Base-by-base conservation (phyloP, 1,140 invertebrate genomes). In the Coenobita brevimanus region DNA sequence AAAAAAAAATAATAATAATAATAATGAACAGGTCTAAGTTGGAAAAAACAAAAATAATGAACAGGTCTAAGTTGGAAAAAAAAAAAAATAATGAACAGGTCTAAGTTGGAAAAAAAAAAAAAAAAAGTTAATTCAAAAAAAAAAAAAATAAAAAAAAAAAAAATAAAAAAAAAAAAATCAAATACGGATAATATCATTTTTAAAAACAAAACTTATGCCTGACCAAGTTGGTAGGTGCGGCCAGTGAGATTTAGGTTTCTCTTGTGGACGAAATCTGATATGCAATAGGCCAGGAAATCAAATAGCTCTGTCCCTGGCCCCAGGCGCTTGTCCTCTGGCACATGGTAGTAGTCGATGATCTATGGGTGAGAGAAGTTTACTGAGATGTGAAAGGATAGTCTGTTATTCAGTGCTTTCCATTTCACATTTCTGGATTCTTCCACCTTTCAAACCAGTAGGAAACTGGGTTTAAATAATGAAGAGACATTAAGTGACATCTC, bases 211-310 rank as follows among this genome's bases (percentile, higher is more conserved):
- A 69, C 50, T 24, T 57, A 24, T n/a, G 10, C 64, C 73, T 93
- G 92, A 94, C 94, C 95, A 76, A 96, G 93, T 38, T 95, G 95
- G 89, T 96, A 92, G 89, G 94, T 93, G 90, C 93, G 91, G 0
- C 94, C 93, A 91, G 1, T 93, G 90, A 94, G 92, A 90, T 94
- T 92, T 82, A 94, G 92, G 90, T 94, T 92, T 82, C 94, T 92
- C 46, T 94, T 92, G 78, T 94, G 93, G 91, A 96, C 94, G 92
- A 97, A 97, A 91, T 95, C 94, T 82, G 94, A 93, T 90, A 97
- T 94, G 92, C 96, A 97, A 88, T 94, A 93, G 15, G 96, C 96
- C 60, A 97, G 94, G 91, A 96, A 96, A 91, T 96, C 96, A 92
- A 97, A 97, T 24, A 97, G 93, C 92, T 93, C 92, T 71, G 92